phyloP scores from a whole-genome alignment of 2,888 invertebrate species.

The Hoplodrina ambigua region DNA sequence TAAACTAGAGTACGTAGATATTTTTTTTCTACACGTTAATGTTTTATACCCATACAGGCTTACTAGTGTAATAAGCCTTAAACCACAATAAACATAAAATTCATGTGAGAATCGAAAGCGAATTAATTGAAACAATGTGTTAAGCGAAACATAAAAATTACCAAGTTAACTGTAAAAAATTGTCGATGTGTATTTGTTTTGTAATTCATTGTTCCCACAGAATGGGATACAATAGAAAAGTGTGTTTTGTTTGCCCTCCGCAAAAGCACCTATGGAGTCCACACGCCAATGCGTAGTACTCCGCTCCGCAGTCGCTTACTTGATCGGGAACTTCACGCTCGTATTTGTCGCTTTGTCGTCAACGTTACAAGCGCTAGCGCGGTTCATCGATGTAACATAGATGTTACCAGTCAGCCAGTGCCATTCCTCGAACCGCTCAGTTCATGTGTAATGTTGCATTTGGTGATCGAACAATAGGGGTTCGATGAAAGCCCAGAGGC shows the following conservation, averaged over 20 bases:
- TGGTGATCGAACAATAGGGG: slow-evolving; percentile 66
- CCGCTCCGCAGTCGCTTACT: slow-evolving; percentile 77
- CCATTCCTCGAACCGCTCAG: slow-evolving; percentile 65
- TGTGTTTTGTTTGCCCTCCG: slow-evolving; percentile 83
- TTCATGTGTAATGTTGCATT: slow-evolving; percentile 70
- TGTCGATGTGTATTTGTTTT: slow-evolving; percentile 79
- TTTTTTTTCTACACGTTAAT: slow-evolving; percentile 12
- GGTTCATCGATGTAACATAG: slow-evolving; percentile 73
- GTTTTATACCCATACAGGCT: neutral
- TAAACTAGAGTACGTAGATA: slow-evolving; percentile 7
- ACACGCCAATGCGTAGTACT: slow-evolving; percentile 70
- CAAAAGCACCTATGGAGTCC: slow-evolving; percentile 68
- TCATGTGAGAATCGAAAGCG: slow-evolving; percentile 60
- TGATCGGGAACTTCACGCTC: slow-evolving; percentile 78
- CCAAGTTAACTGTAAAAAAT: slow-evolving; percentile 65
- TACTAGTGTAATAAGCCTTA: slow-evolving; percentile 5
- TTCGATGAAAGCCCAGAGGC: slow-evolving; percentile 80
- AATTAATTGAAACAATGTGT: slow-evolving; percentile 57
- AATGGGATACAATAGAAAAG: slow-evolving; percentile 80
- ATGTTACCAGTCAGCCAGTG: slow-evolving; percentile 53
- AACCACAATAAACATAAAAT: slow-evolving; percentile 33
- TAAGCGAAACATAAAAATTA: slow-evolving; percentile 56
- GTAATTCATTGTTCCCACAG: slow-evolving; percentile 86
- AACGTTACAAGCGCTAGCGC: slow-evolving; percentile 60
- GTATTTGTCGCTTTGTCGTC: slow-evolving; percentile 72